Evolutionary conservation across 2,113 vertebrate species (phyloP).

Genomic region (Cettia cetti): DNA sequence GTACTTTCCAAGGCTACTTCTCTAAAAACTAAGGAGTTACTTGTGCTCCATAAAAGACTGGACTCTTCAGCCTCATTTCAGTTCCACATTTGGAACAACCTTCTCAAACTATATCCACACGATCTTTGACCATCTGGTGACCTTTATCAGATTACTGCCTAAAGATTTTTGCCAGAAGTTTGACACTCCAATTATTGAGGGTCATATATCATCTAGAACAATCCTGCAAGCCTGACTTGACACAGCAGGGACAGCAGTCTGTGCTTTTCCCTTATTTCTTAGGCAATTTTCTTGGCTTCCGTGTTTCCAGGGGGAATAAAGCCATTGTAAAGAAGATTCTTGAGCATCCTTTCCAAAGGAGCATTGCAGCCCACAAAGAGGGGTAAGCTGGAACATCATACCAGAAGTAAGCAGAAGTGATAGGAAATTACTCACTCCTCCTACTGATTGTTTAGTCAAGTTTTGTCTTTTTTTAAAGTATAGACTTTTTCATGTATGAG

Average conservation of each 20-base stretch:
- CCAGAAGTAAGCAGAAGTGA: background rate
- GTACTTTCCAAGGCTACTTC: background rate
- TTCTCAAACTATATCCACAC: background rate
- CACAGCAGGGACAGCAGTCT: background rate
- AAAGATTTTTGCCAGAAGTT: conserved; percentile 50
- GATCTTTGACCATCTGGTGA: conserved; percentile 50
- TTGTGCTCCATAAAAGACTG: background rate
- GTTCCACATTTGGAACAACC: background rate
- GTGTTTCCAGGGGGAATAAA: background rate
- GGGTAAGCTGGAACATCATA: background rate
- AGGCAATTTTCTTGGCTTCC: background rate
- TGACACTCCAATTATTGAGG: conserved; percentile 38
- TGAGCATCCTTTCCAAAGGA: background rate
- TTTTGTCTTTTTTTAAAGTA: background rate
- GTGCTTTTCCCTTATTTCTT: background rate
- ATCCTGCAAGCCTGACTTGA: conserved; percentile 3
- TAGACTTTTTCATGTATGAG: background rate
- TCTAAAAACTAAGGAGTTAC: background rate
- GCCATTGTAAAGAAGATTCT: background rate
- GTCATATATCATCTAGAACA: conserved; percentile 36
- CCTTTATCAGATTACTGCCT: conserved; percentile 56
- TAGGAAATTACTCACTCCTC: background rate
- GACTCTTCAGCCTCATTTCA: background rate
- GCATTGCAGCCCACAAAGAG: background rate
- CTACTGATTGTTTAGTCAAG: background rate